Percentiles rank a stretch among this genome's conserved stretches.
These are phyloP conservation scores for Catharus minimus DNA, from an alignment of 2,113 vertebrate genomes.

Conservation along the genomic window DNA sequence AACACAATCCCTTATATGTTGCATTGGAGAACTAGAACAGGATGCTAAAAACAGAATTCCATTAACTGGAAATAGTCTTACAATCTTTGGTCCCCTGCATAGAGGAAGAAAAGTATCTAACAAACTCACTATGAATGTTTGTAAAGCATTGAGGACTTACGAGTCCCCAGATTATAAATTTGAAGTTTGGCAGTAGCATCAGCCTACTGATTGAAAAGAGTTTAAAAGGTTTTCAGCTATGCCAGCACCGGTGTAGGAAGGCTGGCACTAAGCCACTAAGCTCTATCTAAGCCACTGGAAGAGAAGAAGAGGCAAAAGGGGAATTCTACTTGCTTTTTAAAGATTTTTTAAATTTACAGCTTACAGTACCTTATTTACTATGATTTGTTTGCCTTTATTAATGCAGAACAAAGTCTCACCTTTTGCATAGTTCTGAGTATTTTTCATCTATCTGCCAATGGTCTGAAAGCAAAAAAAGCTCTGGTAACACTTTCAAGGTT, in stretches of 20 bases:
- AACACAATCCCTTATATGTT: background rate
- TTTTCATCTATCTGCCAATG: background rate
- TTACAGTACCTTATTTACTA: background rate
- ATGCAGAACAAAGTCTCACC: background rate
- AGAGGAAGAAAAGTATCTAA: background rate
- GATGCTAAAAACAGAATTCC: background rate
- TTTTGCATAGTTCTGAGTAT: background rate
- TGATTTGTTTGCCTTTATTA: background rate
- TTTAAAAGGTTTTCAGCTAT: background rate
- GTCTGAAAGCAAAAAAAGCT: background rate
- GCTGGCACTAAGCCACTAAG: background rate
- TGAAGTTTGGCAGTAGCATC: background rate
- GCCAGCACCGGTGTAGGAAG: background rate
- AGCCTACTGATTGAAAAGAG: background rate
- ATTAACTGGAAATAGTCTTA: background rate
- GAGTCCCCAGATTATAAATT: background rate
- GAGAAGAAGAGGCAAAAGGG: background rate
- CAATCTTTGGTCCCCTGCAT: background rate
- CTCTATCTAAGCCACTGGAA: background rate
- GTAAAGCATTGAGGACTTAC: background rate
- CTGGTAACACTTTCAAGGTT: background rate
- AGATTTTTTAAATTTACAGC: background rate
- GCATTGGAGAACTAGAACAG: background rate
- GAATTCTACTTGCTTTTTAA: background rate
- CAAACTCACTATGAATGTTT: background rate